Percentiles rank a stretch among this genome's conserved stretches.
Evolutionary conservation across 2,797 vertebrate genomes (phyloP).

Genomic region (Sebastes iracundus): DNA sequence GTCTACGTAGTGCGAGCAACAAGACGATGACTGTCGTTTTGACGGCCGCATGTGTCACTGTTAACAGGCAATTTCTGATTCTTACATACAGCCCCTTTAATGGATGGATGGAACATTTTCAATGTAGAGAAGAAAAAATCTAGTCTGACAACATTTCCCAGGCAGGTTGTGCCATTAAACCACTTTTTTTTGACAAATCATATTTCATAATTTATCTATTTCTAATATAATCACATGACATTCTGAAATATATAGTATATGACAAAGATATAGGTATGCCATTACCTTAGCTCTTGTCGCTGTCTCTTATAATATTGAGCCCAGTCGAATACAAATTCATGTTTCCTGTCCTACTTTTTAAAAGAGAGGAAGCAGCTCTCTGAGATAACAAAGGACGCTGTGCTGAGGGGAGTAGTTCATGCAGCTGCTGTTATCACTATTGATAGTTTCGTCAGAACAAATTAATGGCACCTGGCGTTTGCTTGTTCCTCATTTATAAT

Average conservation of each 20-base stretch:
- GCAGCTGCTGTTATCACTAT: slow-evolving; percentile 33
- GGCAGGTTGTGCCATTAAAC: neutral
- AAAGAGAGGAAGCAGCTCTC: neutral
- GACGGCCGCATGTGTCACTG: too few species aligned
- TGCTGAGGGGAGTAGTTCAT: slow-evolving; percentile 1
- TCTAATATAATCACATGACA: neutral
- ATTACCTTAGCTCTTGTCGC: neutral
- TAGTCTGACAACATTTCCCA: neutral
- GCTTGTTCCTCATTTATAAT: slow-evolving; percentile 34
- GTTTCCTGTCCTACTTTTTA: slow-evolving; percentile 12
- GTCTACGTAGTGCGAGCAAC: too few species aligned
- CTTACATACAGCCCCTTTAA: too few species aligned
- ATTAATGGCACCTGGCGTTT: slow-evolving; percentile 41
- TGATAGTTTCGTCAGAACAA: slow-evolving; percentile 37
- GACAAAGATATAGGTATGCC: neutral
- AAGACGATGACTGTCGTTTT: too few species aligned
- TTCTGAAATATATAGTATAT: neutral
- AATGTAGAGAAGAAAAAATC: neutral
- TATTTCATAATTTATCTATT: neutral
- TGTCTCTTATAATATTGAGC: neutral
- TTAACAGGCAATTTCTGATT: too few species aligned
- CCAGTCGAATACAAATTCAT: neutral
- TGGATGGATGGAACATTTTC: neutral
- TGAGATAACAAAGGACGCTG: neutral
- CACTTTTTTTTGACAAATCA: neutral